phyloP scores from a whole-genome alignment of 2,797 vertebrate species.

The Diceros bicornis region DNA sequence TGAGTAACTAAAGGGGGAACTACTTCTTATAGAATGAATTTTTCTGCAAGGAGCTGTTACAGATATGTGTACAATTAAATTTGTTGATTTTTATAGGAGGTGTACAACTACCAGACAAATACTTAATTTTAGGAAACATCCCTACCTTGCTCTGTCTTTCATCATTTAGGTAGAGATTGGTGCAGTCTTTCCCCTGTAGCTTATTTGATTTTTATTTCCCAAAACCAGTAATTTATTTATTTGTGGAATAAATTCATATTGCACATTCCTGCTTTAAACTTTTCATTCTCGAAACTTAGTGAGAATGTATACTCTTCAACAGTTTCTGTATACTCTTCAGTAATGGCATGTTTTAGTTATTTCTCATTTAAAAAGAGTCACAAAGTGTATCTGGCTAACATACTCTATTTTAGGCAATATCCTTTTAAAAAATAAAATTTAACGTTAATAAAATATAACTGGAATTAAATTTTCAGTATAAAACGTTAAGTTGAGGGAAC shows the following conservation, averaged over 20 bases:
- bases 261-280: neutral
- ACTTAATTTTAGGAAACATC: neutral
- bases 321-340: neutral
- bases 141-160: neutral
- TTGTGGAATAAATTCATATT: neutral
- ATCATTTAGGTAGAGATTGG: neutral
- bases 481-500: neutral
- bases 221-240: neutral
- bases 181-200: neutral
- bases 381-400: neutral
- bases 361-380: neutral
- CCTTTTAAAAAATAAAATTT: constrained; percentile 26
- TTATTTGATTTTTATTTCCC: constrained; percentile 33
- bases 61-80: neutral
- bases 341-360: neutral
- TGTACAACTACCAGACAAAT: neutral
- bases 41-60: neutral
- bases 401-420: neutral
- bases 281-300: neutral
- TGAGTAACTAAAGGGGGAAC: neutral
- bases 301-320: neutral
- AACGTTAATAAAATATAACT: constrained; percentile 1
- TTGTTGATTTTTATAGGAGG: neutral
- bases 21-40: neutral
- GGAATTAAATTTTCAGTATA: constrained; percentile 20